A percentile compares a stretch with the other conserved stretches of the same genome.
Conservation (phyloP, 1,140 invertebrate species). For the Drosophila pectinifera region DNA sequence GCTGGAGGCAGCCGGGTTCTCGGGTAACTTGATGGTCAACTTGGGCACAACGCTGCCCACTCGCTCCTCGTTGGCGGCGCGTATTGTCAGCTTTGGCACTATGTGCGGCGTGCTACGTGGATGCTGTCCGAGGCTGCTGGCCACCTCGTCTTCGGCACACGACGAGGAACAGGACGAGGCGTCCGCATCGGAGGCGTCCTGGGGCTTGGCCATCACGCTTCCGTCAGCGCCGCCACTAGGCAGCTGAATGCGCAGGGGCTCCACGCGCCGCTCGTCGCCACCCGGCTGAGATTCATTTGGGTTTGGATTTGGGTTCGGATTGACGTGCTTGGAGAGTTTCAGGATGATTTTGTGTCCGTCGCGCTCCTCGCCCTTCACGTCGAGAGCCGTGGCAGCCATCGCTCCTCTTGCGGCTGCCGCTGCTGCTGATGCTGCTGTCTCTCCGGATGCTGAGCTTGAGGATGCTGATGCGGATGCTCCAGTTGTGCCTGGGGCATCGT, state of each 20-base stretch:
- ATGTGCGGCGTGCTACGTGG: conserved; percentile 67
- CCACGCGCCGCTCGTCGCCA: conserved; percentile 71
- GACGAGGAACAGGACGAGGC: conserved; percentile 75
- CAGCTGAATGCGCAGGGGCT: conserved; percentile 70
- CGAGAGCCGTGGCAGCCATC: conserved; percentile 69
- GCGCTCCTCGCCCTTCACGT: conserved; percentile 62
- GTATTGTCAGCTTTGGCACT: conserved; percentile 81
- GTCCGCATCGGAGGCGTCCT: conserved; percentile 52
- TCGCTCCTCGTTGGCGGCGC: conserved; percentile 73
- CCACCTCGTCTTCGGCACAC: conserved; percentile 71
- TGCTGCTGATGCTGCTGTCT: conserved; percentile 15
- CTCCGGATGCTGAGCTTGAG: conserved; percentile 27
- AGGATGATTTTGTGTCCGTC: conserved; percentile 74
- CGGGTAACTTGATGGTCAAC: conserved; percentile 80
- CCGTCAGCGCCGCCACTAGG: conserved; percentile 36
- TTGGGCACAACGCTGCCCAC: conserved; percentile 77
- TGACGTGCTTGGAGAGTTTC: conserved; percentile 72
- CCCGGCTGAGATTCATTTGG: conserved; percentile 62
- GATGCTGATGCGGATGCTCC: conserved; percentile 25
- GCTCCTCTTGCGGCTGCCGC: conserved; percentile 11
- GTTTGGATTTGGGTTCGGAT: conserved; percentile 21
- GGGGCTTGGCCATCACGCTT: conserved; percentile 47
- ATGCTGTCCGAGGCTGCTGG: conserved; percentile 21
- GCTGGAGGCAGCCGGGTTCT: conserved; percentile 33
- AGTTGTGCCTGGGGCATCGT: conserved; percentile 59